phyloP scores from a whole-genome alignment of 2,797 vertebrate species.

The Austrolebias charrua region DNA sequence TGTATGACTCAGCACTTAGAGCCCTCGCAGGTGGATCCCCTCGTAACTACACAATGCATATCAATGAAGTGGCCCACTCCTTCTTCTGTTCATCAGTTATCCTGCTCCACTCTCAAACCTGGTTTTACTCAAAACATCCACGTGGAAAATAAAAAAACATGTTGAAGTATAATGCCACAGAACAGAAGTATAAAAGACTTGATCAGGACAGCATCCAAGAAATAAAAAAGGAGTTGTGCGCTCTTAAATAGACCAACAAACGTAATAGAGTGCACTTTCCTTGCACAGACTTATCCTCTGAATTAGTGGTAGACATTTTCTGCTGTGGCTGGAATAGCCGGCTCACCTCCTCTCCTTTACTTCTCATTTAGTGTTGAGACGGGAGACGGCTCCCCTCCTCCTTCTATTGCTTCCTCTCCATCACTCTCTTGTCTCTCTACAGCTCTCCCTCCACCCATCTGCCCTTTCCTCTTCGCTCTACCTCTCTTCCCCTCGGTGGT shows the following conservation, averaged over 20 bases:
- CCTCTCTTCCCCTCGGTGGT: conserved; percentile 66
- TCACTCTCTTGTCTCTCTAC: conserved; percentile 56
- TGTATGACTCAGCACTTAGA: conserved; percentile 75
- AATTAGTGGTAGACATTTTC: conserved; percentile 30
- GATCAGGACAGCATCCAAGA: conserved; percentile 10
- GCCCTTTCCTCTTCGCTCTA: conserved; percentile 61
- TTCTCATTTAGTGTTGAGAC: conserved; percentile 44
- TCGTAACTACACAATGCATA: conserved; percentile 70
- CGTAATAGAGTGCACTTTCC: conserved; percentile 14
- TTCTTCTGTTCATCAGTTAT: conserved; percentile 11
- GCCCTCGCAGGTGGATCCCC: conserved; percentile 67
- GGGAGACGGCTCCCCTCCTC: conserved; percentile 34
- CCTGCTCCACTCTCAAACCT: conserved; percentile 28
- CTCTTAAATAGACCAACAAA: conserved; percentile 16
- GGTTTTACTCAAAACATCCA: conserved; percentile 30
- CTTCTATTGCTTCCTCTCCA: conserved; percentile 53
- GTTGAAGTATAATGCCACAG: conserved; percentile 24
- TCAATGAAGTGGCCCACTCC: conserved; percentile 64
- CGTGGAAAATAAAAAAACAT: conserved; percentile 10
- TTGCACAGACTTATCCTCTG: conserved; percentile 12
- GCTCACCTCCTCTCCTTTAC: conserved; percentile 27
- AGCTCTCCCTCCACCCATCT: conserved; percentile 64
- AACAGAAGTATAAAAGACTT: not conserved
- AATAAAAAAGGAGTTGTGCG: not conserved
- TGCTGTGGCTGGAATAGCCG: conserved; percentile 19